Conservation (phyloP, 2,797 vertebrate species). For the Sebastes taczanowskii region DNA sequence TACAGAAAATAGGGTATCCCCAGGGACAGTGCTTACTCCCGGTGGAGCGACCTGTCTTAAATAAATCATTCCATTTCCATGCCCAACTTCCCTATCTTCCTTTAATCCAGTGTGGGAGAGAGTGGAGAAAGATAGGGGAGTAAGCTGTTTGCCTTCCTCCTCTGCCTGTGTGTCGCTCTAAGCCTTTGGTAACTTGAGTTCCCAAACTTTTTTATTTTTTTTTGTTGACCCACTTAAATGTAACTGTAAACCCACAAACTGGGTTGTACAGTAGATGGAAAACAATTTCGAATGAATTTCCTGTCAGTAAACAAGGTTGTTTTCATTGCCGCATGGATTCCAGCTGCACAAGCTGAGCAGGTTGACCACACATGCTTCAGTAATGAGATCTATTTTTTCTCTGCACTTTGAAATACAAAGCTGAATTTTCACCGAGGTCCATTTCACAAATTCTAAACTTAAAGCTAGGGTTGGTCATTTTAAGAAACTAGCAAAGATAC, state of each 20-base stretch:
- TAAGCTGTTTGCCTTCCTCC: slow-evolving; percentile 79
- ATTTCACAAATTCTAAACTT: slow-evolving; percentile 12
- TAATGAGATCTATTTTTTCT: slow-evolving; percentile 18
- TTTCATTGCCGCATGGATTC: background rate
- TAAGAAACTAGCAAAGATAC: background rate
- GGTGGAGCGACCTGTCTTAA: slow-evolving; percentile 78
- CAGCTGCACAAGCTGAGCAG: background rate
- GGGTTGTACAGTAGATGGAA: slow-evolving; percentile 60
- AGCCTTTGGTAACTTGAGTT: slow-evolving; percentile 79
- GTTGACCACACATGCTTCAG: background rate
- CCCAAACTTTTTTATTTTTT: slow-evolving; percentile 62
- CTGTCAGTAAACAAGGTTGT: slow-evolving; percentile 46
- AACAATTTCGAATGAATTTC: slow-evolving; percentile 2
- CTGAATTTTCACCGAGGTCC: background rate
- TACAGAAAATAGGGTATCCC: slow-evolving; percentile 70
- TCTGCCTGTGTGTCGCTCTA: slow-evolving; percentile 75
- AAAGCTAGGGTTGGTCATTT: background rate
- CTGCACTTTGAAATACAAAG: slow-evolving; percentile 22
- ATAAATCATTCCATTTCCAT: slow-evolving; percentile 81
- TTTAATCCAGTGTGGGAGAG: slow-evolving; percentile 81
- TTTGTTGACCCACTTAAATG: slow-evolving; percentile 79
- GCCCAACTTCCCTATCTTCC: slow-evolving; percentile 71
- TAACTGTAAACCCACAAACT: slow-evolving; percentile 72
- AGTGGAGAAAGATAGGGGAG: slow-evolving; percentile 75
- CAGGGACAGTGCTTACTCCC: slow-evolving; percentile 66